phyloP scores from a whole-genome alignment of 2,888 invertebrate genomes.

The Nomada flava region DNA sequence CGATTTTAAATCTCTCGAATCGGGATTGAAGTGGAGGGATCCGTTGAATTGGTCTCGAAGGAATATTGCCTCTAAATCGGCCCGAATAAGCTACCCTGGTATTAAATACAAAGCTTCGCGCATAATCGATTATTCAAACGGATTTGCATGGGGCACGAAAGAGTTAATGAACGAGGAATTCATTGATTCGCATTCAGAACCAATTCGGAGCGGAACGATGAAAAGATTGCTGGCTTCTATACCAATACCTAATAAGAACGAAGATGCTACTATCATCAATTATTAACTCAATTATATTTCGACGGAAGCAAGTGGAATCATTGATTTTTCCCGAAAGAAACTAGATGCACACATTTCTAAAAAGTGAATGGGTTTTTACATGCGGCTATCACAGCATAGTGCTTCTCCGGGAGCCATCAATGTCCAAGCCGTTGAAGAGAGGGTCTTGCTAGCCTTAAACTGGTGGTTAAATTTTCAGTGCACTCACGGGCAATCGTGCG shows the following conservation, averaged over 20 bases:
- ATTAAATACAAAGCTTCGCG: constrained; percentile 25
- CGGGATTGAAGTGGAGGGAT: constrained; percentile 23
- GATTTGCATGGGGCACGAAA: constrained; percentile 25
- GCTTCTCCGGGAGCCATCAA: constrained; percentile 34
- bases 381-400: background rate
- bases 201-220: background rate
- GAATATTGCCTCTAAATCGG: constrained; percentile 18
- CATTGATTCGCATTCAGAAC: background rate
- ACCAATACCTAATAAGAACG: background rate
- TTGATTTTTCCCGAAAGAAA: no score
- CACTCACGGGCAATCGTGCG: constrained; percentile 63
- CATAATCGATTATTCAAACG: constrained; percentile 22
- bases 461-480: constrained; percentile 66
- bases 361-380: background rate
- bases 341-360: no score
- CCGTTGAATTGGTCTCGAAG: constrained; percentile 24
- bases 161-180: constrained; percentile 19
- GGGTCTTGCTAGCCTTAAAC: constrained; percentile 37
- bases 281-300: background rate
- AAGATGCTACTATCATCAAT: no score
- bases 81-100: constrained; percentile 13
- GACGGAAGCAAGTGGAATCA: no score
- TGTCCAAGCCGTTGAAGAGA: constrained; percentile 29
- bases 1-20: constrained; percentile 11
- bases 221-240: constrained; percentile 5